Conservation (phyloP, 2,888 invertebrate species). For the Automeris io region DNA sequence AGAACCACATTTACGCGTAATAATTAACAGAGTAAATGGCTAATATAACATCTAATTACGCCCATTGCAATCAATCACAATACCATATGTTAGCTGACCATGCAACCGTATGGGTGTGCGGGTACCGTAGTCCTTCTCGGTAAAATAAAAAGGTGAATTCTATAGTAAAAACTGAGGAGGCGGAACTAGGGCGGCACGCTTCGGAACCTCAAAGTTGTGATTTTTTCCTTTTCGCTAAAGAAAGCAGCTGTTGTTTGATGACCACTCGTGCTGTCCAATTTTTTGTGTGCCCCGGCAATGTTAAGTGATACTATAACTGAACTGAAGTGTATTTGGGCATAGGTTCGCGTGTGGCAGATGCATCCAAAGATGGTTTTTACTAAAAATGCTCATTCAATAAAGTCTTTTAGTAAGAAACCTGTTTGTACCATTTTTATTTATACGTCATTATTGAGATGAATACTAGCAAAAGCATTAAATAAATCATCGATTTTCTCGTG, state of each 20-base stretch:
- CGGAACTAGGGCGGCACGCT: conserved; percentile 65
- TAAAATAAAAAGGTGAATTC: conserved; percentile 49
- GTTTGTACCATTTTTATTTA: no score
- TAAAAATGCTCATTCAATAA: no score
- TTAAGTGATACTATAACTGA: conserved; percentile 58
- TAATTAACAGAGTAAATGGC: no score
- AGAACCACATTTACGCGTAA: no score
- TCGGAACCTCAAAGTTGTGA: conserved; percentile 42
- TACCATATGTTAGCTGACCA: conserved; percentile 42
- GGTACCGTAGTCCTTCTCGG: conserved; percentile 19
- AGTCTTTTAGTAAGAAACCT: no score
- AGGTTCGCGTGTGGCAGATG: conserved; percentile 29
- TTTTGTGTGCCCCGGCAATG: conserved; percentile 39
- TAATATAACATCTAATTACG: conserved; percentile 3
- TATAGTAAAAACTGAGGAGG: conserved; percentile 47
- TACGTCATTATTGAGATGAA: no score
- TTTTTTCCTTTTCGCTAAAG: conserved; percentile 39
- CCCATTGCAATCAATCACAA: conserved; percentile 16
- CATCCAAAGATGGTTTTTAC: conserved; percentile 12
- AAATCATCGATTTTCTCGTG: no score
- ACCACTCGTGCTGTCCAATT: conserved; percentile 58
- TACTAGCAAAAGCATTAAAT: no score
- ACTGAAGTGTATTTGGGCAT: conserved; percentile 20
- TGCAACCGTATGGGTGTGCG: conserved; percentile 21
- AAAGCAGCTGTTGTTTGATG: conserved; percentile 67